A percentile compares a stretch with the other conserved stretches of the same genome.
These are phyloP conservation scores for Agonopterix subpropinquella DNA, from an alignment of 2,888 invertebrate genomes.

Conservation along the genomic window DNA sequence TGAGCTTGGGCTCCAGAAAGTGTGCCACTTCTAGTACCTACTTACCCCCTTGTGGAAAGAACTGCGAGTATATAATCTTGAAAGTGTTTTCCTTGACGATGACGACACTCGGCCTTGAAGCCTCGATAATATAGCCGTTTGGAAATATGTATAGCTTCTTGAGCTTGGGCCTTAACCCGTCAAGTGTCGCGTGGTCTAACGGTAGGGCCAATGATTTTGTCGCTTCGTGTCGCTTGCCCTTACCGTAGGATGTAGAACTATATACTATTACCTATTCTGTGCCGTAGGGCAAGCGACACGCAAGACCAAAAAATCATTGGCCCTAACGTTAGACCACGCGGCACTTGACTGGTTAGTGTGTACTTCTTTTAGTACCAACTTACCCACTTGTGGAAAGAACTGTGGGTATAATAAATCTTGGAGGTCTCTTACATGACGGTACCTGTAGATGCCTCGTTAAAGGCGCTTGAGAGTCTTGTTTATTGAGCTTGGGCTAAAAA, in stretches of 20 bases:
- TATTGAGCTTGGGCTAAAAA: constrained; percentile 94
- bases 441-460: constrained; percentile 96
- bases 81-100: constrained; percentile 97
- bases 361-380: constrained; percentile 62
- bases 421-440: constrained; percentile 97
- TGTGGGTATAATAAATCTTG: constrained; percentile 94
- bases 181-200: no score
- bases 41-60: constrained; percentile 98
- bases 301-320: no score
- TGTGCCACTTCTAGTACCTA: constrained; percentile 71
- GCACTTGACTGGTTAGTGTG: no score
- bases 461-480: constrained; percentile 79
- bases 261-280: no score
- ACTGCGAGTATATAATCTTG: constrained; percentile 96
- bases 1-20: constrained; percentile 94
- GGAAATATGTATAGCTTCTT: constrained; percentile 36
- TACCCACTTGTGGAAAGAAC: constrained; percentile 78
- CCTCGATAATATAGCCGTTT: constrained; percentile 96
- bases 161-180: constrained; percentile 92
- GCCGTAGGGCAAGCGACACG: no score
- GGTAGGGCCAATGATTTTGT: no score
- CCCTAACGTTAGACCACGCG: no score
- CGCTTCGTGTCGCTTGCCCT: no score
- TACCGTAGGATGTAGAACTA: no score
- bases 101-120: constrained; percentile 97